phyloP scores from a whole-genome alignment of 2,113 vertebrate genomes.

The Furnarius figulus region DNA sequence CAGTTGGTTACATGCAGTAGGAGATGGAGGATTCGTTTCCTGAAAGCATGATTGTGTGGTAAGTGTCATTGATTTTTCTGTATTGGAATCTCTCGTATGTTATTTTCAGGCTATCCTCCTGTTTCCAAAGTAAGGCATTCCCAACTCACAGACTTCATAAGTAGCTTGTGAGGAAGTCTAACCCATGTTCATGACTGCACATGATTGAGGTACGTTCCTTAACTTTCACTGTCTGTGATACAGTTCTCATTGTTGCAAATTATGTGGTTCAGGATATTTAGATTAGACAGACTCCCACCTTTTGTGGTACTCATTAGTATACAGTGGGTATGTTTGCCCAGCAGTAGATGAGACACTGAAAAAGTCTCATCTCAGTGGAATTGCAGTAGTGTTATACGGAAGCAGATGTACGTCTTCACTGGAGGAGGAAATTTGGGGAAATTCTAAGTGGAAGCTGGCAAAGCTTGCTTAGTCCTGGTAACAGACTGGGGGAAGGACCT shows the following conservation, averaged over 20 bases:
- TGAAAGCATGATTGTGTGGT: not conserved
- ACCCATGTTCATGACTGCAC: not conserved
- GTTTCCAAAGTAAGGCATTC: not conserved
- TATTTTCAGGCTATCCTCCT: not conserved
- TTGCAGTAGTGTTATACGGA: not conserved
- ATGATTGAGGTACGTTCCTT: not conserved
- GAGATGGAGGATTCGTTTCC: not conserved
- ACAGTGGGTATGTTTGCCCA: not conserved
- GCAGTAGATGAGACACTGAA: not conserved
- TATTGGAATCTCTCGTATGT: not conserved
- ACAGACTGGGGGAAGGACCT: not conserved
- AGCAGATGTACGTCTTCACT: not conserved
- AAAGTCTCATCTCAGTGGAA: not conserved
- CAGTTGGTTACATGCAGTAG: not conserved
- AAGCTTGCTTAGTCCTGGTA: not conserved
- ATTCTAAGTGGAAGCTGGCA: not conserved
- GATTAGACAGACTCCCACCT: not conserved
- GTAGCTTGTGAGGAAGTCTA: not conserved
- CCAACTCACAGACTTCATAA: not conserved
- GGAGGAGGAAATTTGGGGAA: not conserved
- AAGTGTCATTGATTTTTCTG: conserved; percentile 1
- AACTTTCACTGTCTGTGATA: not conserved
- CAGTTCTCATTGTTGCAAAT: not conserved
- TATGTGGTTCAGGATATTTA: not conserved
- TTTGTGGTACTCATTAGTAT: not conserved